Conservation (phyloP, 2,888 invertebrate species). For the Polydrusus tereticollis region DNA sequence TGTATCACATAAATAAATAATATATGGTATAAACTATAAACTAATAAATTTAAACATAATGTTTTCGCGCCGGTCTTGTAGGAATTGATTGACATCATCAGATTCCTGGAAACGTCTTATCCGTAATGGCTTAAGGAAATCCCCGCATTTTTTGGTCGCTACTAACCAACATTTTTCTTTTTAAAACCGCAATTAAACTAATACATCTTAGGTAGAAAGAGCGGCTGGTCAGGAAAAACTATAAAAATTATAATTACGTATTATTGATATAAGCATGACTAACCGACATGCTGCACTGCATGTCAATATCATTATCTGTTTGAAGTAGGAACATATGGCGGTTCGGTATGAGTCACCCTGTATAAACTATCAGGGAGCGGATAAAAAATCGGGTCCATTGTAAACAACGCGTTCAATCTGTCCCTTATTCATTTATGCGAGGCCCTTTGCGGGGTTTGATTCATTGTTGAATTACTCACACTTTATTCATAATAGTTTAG, state of each 20-base stretch:
- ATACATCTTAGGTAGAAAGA: background rate
- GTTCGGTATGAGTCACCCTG: conserved; percentile 8
- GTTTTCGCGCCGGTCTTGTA: background rate
- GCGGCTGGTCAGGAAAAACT: no score
- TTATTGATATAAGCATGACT: background rate
- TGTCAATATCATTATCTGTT: background rate
- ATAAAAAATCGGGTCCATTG: conserved; percentile 2
- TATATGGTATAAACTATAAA: no score
- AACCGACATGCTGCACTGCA: background rate
- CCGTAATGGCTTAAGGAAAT: conserved; percentile 7
- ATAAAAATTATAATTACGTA: background rate
- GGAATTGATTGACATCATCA: conserved; percentile 1
- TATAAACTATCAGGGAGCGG: background rate
- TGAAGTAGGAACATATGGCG: conserved; percentile 4
- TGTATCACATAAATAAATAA: no score
- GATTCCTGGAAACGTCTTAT: background rate
- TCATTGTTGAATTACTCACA: conserved; percentile 11
- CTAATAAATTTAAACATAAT: no score
- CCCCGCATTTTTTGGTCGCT: conserved; percentile 1
- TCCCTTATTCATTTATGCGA: background rate
- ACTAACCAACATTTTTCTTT: conserved; percentile 1
- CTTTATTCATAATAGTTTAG: background rate
- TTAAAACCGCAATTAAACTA: conserved; percentile 11
- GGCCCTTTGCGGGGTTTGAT: background rate
- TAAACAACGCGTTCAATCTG: conserved; percentile 1